Conservation (phyloP, 92 coral and sea anemone genomes). For the Epizoanthus stellaris region DNA sequence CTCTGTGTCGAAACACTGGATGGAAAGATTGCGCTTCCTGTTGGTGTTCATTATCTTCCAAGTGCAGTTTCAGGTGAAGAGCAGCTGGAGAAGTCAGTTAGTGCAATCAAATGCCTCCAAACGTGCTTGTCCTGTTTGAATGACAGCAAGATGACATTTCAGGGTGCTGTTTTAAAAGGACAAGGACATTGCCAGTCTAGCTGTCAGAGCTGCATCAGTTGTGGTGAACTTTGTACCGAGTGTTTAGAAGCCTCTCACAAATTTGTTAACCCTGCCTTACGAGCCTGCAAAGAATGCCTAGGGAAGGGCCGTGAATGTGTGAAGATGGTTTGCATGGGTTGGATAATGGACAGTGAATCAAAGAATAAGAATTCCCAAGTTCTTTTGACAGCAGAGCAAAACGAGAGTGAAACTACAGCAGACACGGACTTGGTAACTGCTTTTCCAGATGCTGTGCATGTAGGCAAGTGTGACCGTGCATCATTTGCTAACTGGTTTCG, state of each 20-base stretch:
- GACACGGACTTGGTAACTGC: conserved; percentile 33
- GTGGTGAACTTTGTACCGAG: conserved; percentile 25
- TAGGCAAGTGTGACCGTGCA: conserved; percentile 8
- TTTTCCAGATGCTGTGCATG: conserved; percentile 51
- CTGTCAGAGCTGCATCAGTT: conserved; percentile 15
- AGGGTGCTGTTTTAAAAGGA: conserved; percentile 34
- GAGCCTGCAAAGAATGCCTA: conserved; percentile 28
- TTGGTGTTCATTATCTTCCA: conserved; percentile 40
- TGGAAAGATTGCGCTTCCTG: conserved; percentile 38
- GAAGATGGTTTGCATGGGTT: conserved; percentile 26
- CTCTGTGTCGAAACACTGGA: conserved; percentile 16
- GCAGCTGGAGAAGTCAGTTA: conserved; percentile 21
- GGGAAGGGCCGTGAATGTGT: conserved; percentile 21
- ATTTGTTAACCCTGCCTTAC: conserved; percentile 31
- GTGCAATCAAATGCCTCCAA: conserved; percentile 29
- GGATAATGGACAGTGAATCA: conserved; percentile 43
- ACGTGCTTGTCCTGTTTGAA: conserved; percentile 28
- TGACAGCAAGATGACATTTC: conserved; percentile 11
- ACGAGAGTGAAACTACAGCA: conserved; percentile 41
- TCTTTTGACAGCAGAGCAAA: conserved; percentile 29
- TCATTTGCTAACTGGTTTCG: conserved; percentile 43
- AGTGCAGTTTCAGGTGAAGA: conserved; percentile 33
- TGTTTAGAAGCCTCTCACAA: conserved; percentile 6
- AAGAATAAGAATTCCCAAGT: conserved; percentile 17
- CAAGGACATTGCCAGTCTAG: conserved; percentile 34